Conservation (phyloP, 2,888 invertebrate species). For the Abscondita cerata region DNA sequence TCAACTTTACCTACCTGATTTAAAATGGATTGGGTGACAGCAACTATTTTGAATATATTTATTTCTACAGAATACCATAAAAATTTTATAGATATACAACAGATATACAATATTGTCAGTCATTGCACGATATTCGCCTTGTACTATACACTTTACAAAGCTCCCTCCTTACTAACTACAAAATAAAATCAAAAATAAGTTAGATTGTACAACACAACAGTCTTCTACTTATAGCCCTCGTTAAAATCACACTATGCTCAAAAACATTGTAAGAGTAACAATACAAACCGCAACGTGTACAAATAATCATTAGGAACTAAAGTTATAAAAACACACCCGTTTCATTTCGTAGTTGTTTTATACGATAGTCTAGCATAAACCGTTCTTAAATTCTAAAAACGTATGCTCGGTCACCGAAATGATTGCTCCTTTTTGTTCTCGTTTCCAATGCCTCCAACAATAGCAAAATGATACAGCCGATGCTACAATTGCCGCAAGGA, state of each 20-base stretch:
- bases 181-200: constrained; percentile 6
- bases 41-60: constrained; percentile 15
- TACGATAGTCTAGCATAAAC: constrained; percentile 51
- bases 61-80: constrained; percentile 34
- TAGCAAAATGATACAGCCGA: constrained; percentile 50
- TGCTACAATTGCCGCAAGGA: constrained; percentile 49
- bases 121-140: constrained; percentile 34
- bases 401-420: constrained; percentile 58
- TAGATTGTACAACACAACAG: not conserved
- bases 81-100: constrained; percentile 34
- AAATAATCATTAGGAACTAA: too few relatives aligned
- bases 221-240: constrained; percentile 6
- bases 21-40: too few relatives aligned
- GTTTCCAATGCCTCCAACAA: constrained; percentile 52
- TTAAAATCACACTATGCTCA: not conserved
- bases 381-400: constrained; percentile 58
- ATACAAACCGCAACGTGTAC: too few relatives aligned
- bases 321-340: constrained; percentile 2
- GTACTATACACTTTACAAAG: constrained; percentile 26
- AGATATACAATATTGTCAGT: constrained; percentile 37
- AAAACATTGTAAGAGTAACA: not conserved
- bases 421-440: constrained; percentile 56
- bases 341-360: not conserved
- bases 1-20: too few relatives aligned
- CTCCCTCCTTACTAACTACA: constrained; percentile 13